Evolutionary conservation across 2,797 vertebrate species (phyloP).

Genomic region (Notamacropus eugenii): DNA sequence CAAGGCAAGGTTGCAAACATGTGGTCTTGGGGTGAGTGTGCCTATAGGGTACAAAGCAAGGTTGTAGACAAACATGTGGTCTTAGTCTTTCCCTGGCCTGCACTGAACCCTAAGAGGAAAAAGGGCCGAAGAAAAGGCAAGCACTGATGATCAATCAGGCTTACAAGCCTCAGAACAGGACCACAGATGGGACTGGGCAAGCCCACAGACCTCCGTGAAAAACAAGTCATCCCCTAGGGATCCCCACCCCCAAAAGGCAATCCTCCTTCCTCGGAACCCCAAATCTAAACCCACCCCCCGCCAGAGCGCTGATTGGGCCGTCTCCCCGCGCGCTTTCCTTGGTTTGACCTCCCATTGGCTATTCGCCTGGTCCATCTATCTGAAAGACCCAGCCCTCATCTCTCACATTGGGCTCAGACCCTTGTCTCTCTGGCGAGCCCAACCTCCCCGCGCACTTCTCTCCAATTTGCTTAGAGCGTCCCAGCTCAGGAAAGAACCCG

Average conservation of each 20-base stretch:
- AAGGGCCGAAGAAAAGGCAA: neutral
- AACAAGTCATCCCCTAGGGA: neutral
- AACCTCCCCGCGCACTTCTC: conserved; percentile 62
- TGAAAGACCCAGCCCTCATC: neutral
- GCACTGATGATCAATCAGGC: neutral
- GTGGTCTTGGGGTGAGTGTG: neutral
- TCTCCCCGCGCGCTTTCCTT: neutral
- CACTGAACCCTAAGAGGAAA: neutral
- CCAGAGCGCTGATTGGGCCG: neutral
- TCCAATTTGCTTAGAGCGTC: conserved; percentile 65
- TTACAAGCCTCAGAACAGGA: neutral
- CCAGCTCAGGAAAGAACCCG: conserved; percentile 67
- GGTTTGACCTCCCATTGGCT: neutral
- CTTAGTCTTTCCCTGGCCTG: neutral
- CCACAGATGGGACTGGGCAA: neutral
- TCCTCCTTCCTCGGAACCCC: neutral
- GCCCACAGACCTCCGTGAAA: neutral
- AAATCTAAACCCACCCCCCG: conserved; percentile 3
- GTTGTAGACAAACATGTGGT: neutral
- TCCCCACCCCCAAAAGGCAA: neutral
- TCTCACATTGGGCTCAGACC: conserved; percentile 24
- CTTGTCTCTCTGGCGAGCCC: conserved; percentile 40
- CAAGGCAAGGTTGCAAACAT: neutral
- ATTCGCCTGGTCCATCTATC: neutral
- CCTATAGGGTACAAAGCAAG: neutral